Base-by-base conservation (phyloP, 1,140 invertebrate genomes). In the Aphelinus atriplicis region DNA sequence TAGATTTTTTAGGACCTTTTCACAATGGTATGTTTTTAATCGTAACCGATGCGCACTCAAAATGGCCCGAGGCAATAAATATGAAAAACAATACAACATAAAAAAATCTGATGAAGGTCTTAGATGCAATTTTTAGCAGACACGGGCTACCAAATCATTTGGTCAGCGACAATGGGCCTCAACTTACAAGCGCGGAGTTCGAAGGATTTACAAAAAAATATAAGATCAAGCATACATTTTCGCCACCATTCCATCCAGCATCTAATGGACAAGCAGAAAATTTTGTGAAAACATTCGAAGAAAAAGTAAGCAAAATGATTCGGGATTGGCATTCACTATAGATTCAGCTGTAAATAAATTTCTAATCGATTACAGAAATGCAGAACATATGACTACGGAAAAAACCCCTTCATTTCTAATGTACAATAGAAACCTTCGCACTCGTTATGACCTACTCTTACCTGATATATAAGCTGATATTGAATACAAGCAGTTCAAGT, bases 231-330 rank as follows among this genome's bases (percentile, higher is more conserved):
- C 83, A 85, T 7, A 80, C 70, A 10, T 81, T 81, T 51, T 73
- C 80, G 48, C 76, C 83, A 43, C 81, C 83, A 2, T 74, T 79
- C 10, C 79, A 85, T 71, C 84, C 84, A 57, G 79, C 84, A 2
- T 82, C 83, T 26, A 84, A 85, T 73, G 83, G 83, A 0, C 77
- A 78, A 43, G 82, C 84, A 0, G 82, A 84, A 72, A 79, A 84
- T 48, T 80, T 82, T 75, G 79, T 83, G 0, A 79, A 79, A 64
- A 80, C 78, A 45, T 80, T 85, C 64, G 84, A 84, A 78, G 63
- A 73, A 65, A 84, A 80, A 79, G 78, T 80, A 45, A 46, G 9
- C 58, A 79, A 75, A 79, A 81, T 83, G 67, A 71, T 64, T 4
- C 74, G 65, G 63, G 56, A 53, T 53, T 4, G 51, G 51, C 9